phyloP scores from a whole-genome alignment of 2,113 vertebrate species.

The Phainopepla nitens region DNA sequence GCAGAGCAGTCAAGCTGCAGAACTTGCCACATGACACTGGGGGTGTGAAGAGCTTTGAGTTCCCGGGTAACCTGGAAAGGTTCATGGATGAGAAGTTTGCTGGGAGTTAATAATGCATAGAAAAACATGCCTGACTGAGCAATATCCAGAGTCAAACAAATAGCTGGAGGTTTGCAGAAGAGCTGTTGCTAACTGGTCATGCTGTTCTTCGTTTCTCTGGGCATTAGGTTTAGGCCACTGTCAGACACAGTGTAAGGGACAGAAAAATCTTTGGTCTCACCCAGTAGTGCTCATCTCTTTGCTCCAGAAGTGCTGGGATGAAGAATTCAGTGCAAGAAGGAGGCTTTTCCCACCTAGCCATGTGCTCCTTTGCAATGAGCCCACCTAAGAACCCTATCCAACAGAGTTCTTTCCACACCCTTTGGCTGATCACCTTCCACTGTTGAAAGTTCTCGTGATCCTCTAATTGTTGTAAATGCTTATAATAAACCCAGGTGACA shows the following conservation, averaged over 20 bases:
- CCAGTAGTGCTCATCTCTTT: neutral
- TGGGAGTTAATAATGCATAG: neutral
- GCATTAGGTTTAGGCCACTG: neutral
- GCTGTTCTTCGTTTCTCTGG: neutral
- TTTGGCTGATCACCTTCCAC: neutral
- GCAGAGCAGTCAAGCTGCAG: neutral
- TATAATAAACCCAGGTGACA: neutral
- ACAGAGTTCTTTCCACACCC: neutral
- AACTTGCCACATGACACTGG: neutral
- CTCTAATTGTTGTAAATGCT: neutral
- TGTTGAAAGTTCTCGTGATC: neutral
- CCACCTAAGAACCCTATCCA: neutral
- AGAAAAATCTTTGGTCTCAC: neutral
- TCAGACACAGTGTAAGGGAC: neutral
- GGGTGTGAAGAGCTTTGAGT: neutral
- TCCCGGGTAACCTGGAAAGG: neutral
- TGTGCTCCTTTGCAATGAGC: neutral
- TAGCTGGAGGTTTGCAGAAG: neutral
- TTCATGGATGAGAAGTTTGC: neutral
- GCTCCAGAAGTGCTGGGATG: neutral
- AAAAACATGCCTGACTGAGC: neutral
- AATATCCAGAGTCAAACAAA: neutral
- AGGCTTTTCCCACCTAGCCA: neutral
- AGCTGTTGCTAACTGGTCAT: neutral
- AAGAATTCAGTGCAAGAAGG: neutral